These are phyloP conservation scores for Itoplectis maculator DNA, from an alignment of 2,888 invertebrate genomes.

Conservation along the genomic window DNA sequence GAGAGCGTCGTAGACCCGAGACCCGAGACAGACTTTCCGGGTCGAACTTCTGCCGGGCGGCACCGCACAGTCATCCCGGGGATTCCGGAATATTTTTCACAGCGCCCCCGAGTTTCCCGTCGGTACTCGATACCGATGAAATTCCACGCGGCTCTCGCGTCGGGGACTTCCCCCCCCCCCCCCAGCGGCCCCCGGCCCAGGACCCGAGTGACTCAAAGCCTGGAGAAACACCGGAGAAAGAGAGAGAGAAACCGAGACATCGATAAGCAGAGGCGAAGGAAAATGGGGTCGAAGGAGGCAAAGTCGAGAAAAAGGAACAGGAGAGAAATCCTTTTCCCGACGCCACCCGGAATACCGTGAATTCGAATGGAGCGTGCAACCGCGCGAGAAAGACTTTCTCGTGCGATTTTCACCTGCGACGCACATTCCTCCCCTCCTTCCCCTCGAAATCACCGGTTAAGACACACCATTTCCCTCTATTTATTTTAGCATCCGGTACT, in stretches of 20 bases:
- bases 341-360: slow-evolving; percentile 54
- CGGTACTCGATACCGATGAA: slow-evolving; percentile 64
- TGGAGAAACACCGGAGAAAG: slow-evolving; percentile 50
- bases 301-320: slow-evolving; percentile 31
- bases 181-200: slow-evolving; percentile 8
- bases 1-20: slow-evolving; percentile 54
- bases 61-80: slow-evolving; percentile 38
- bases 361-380: slow-evolving; percentile 56
- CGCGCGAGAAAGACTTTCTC: slow-evolving; percentile 42
- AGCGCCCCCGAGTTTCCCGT: slow-evolving; percentile 58
- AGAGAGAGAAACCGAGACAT: slow-evolving; percentile 61
- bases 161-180: slow-evolving; percentile 32
- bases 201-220: slow-evolving; percentile 46
- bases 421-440: neutral
- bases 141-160: slow-evolving; percentile 64
- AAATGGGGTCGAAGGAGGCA: slow-evolving; percentile 18
- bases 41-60: slow-evolving; percentile 59
- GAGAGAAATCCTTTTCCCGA: slow-evolving; percentile 41
- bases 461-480: neutral
- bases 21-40: slow-evolving; percentile 62
- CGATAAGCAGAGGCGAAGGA: slow-evolving; percentile 56
- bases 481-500: neutral
- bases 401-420: slow-evolving; percentile 47
- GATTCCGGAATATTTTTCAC: slow-evolving; percentile 69
- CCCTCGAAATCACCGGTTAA: neutral